A percentile compares a stretch with the other conserved stretches of the same genome.
Conservation (phyloP, 2,113 vertebrate species). For the Tylochromis polylepis region DNA sequence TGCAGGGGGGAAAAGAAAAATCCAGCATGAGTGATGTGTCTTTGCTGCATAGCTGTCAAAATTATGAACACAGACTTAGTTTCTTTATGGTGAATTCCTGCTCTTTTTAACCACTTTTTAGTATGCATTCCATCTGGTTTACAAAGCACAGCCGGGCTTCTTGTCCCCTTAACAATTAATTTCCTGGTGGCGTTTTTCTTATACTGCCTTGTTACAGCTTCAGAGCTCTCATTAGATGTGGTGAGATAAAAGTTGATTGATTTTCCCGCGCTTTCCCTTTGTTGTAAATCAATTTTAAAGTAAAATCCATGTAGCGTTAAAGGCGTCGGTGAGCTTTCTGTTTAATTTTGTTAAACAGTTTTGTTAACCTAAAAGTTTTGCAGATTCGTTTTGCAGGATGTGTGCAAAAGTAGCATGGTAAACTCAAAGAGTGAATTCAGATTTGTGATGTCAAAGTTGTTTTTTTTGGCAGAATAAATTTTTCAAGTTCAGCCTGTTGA, state of each 20-base stretch:
- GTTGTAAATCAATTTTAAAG: not conserved
- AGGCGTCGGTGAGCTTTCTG: not conserved
- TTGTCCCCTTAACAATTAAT: constrained; percentile 17
- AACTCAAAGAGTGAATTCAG: not conserved
- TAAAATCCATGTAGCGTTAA: not conserved
- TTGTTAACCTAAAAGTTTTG: not conserved
- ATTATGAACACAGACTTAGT: not conserved
- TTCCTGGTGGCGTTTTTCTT: constrained; percentile 5
- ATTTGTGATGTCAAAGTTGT: not conserved
- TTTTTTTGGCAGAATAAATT: not conserved
- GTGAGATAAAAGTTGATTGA: not conserved
- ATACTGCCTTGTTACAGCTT: constrained; percentile 8
- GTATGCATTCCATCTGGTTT: not conserved
- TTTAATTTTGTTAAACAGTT: no score
- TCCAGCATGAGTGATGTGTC: not conserved
- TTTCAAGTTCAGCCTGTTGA: not conserved
- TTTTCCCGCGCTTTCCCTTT: not conserved
- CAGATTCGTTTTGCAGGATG: not conserved
- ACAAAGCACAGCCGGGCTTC: not conserved
- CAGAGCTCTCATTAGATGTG: constrained; percentile 3
- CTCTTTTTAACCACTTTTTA: not conserved
- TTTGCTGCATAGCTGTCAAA: not conserved
- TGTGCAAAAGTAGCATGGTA: not conserved
- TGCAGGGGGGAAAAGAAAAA: not conserved
- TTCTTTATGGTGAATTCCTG: not conserved